A percentile compares a stretch with the other conserved stretches of the same genome.
These are phyloP conservation scores for Heliconius charithonia DNA, from an alignment of 2,888 invertebrate species.

Conservation along the genomic window DNA sequence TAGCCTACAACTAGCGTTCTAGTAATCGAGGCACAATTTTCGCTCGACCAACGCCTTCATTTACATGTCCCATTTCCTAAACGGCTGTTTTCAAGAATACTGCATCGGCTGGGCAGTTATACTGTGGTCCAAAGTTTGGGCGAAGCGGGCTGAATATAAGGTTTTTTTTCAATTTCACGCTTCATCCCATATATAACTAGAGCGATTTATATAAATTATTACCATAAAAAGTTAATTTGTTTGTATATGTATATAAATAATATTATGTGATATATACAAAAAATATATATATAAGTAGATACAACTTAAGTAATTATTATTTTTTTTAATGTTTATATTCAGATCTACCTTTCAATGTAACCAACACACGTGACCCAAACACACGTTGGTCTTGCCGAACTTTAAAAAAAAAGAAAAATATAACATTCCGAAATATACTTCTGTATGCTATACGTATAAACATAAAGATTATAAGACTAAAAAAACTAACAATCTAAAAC, in stretches of 20 bases:
- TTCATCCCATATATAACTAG: not conserved
- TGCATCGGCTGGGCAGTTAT: slow-evolving; percentile 63
- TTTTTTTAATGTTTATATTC: no score
- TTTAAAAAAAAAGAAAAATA: no score
- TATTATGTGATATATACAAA: no score
- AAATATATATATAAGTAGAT: no score
- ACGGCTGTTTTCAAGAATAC: slow-evolving; percentile 70
- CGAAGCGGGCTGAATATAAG: slow-evolving; percentile 47
- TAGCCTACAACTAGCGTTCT: slow-evolving; percentile 5
- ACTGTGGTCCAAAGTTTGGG: slow-evolving; percentile 49
- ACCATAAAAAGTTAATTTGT: no score
- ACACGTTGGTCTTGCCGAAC: no score
- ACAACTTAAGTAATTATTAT: no score
- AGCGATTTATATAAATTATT: no score
- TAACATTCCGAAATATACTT: no score
- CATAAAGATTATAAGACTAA: not conserved
- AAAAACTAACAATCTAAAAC: not conserved
- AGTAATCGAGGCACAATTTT: slow-evolving; percentile 43
- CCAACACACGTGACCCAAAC: no score
- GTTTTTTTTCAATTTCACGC: not conserved
- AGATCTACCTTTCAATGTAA: no score
- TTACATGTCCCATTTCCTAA: slow-evolving; percentile 78
- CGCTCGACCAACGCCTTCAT: slow-evolving; percentile 59
- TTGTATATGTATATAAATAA: no score
- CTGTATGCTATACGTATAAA: not conserved